A percentile compares a stretch with the other conserved stretches of the same genome.
These are phyloP conservation scores for Xanthorhoe spadicearia DNA, from an alignment of 2,888 invertebrate genomes.

Conservation along the genomic window DNA sequence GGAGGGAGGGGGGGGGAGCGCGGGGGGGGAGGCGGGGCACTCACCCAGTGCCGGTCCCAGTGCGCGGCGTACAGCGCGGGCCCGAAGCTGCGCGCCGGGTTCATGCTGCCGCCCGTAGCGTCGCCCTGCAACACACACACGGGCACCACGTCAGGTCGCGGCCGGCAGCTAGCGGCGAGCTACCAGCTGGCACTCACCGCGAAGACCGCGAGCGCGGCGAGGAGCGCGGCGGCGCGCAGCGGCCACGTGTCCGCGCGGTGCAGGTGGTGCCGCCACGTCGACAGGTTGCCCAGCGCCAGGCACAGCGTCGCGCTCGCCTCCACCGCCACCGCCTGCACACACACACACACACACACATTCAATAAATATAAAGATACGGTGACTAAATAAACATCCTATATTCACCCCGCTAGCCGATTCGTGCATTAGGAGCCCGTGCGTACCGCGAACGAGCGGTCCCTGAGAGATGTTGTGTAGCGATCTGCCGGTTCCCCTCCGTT, in stretches of 20 bases:
- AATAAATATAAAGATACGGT: too few species aligned
- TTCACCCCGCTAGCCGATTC: too few species aligned
- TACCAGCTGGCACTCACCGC: constrained; percentile 84
- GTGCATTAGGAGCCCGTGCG: too few species aligned
- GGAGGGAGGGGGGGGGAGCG: too few species aligned
- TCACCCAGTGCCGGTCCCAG: constrained; percentile 88
- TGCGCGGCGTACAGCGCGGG: constrained; percentile 88
- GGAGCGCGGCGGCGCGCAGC: constrained; percentile 86
- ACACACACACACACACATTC: constrained; percentile 12
- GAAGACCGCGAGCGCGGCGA: constrained; percentile 86
- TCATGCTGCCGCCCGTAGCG: constrained; percentile 89
- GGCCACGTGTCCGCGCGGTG: constrained; percentile 87
- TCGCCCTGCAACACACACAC: constrained; percentile 84
- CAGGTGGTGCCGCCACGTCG: constrained; percentile 87
- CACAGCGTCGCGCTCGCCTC: constrained; percentile 86
- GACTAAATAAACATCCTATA: too few species aligned
- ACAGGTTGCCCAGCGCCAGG: constrained; percentile 88
- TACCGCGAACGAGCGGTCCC: too few species aligned
- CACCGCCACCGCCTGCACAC: constrained; percentile 80
- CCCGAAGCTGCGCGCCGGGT: constrained; percentile 88
- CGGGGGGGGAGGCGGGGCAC: too few species aligned
- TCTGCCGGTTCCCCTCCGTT: too few species aligned
- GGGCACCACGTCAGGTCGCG: too few species aligned
- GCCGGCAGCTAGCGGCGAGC: too few species aligned
- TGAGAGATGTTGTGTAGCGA: too few species aligned